Conservation (phyloP, 2,113 vertebrate species). For the Festucalex cinctus region DNA sequence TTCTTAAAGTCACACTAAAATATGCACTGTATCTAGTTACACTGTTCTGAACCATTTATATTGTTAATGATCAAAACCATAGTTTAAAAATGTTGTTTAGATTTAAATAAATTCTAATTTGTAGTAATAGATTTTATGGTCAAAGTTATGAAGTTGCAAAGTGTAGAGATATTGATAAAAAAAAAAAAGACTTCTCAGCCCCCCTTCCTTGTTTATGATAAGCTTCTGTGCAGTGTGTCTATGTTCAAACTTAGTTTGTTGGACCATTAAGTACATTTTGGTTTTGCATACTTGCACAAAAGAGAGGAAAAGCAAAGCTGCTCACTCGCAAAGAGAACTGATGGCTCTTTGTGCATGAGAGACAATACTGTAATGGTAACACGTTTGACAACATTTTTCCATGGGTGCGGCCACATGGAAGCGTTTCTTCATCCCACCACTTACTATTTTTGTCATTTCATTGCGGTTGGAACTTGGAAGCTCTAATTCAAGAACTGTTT, state of each 20-base stretch:
- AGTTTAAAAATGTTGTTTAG: conserved; percentile 23
- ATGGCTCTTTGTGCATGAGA: not conserved
- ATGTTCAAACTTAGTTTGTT: not conserved
- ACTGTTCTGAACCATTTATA: conserved; percentile 35
- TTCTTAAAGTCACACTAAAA: conserved; percentile 6
- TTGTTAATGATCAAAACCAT: conserved; percentile 7
- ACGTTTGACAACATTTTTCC: not conserved
- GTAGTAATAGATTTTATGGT: conserved; percentile 1
- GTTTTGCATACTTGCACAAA: not conserved
- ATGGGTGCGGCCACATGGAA: not conserved
- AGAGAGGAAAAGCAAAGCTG: not conserved
- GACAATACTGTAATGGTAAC: not conserved
- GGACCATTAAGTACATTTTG: not conserved
- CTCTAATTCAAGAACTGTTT: not conserved
- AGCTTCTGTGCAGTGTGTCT: not conserved
- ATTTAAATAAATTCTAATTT: conserved; percentile 53
- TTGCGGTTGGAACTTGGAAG: not conserved
- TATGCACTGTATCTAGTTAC: not conserved
- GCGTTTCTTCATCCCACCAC: not conserved
- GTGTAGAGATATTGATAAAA: not conserved
- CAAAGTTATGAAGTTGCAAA: not conserved
- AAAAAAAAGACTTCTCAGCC: too few relatives aligned
- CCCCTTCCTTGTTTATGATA: not conserved
- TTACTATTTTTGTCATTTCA: not conserved
- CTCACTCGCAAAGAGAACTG: not conserved